A percentile compares a stretch with the other conserved stretches of the same genome.
phyloP scores from a whole-genome alignment of 2,113 vertebrate genomes.

The Colossoma macropomum region DNA sequence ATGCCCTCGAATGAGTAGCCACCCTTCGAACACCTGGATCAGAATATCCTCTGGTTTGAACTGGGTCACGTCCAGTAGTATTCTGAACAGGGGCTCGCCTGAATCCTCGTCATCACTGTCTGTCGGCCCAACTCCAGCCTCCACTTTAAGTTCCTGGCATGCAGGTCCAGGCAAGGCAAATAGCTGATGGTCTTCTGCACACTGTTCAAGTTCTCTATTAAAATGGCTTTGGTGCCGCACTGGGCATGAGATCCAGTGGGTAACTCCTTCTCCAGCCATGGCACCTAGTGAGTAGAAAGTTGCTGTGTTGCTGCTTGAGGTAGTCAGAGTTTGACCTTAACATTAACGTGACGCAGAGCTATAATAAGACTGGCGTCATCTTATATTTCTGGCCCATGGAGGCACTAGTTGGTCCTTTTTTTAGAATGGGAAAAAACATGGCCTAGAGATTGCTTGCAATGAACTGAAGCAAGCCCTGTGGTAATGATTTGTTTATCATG shows the following conservation, averaged over 20 bases:
- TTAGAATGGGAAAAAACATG: conserved; percentile 25
- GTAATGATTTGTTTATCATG: neutral
- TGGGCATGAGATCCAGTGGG: conserved; percentile 81
- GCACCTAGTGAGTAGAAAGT: neutral
- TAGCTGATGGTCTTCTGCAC: conserved; percentile 76
- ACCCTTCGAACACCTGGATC: conserved; percentile 86
- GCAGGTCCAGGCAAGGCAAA: conserved; percentile 81
- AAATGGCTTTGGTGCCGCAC: conserved; percentile 78
- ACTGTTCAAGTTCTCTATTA: conserved; percentile 69
- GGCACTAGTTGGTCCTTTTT: conserved; percentile 35
- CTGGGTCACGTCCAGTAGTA: conserved; percentile 84
- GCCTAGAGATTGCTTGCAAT: conserved; percentile 9
- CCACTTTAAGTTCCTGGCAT: conserved; percentile 39
- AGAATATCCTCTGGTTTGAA: conserved; percentile 86
- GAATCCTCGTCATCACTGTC: conserved; percentile 37
- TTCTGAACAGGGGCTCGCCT: conserved; percentile 65
- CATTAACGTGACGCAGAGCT: conserved; percentile 35
- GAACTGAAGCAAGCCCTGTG: neutral
- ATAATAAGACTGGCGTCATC: conserved; percentile 50
- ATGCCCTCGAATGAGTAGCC: conserved; percentile 83
- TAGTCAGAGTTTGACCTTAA: neutral
- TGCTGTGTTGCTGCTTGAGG: neutral
- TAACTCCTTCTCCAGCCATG: conserved; percentile 78
- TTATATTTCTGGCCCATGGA: conserved; percentile 42
- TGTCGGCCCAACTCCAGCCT: neutral